phyloP scores from a whole-genome alignment of 2,113 vertebrate species.

The Pollachius pollachius region DNA sequence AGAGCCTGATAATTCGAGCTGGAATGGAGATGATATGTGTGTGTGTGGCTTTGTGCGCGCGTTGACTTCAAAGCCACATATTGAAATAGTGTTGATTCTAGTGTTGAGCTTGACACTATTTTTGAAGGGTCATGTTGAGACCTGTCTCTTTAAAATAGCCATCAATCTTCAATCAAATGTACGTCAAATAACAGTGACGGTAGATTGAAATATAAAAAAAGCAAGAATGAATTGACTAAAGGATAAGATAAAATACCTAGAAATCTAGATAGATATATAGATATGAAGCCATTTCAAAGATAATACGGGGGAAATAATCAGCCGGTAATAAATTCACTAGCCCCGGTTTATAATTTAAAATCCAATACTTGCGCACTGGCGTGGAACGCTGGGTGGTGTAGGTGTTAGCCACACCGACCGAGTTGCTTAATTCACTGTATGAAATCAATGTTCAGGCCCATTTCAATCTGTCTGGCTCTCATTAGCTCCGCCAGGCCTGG shows the following conservation, averaged over 20 bases:
- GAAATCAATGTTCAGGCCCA: conserved; percentile 40
- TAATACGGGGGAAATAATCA: neutral
- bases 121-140: too few relatives aligned
- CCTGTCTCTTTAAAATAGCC: too few relatives aligned
- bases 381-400: conserved; percentile 3
- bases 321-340: neutral
- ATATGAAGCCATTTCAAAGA: neutral
- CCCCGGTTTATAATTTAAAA: conserved; percentile 7
- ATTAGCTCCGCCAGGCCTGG: conserved; percentile 20
- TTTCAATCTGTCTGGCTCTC: conserved; percentile 30
- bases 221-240: too few relatives aligned
- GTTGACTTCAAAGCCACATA: neutral
- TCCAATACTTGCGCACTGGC: conserved; percentile 17
- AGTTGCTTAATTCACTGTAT: conserved; percentile 27
- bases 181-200: too few relatives aligned
- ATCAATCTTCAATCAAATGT: too few relatives aligned
- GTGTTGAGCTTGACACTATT: too few relatives aligned
- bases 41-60: conserved; percentile 3
- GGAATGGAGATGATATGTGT: neutral
- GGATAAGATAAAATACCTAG: neutral
- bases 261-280: neutral
- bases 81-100: too few relatives aligned
- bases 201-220: too few relatives aligned
- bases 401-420: neutral
- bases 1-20: neutral